Conservation (phyloP, 2,113 vertebrate genomes). For the Mirounga angustirostris region DNA sequence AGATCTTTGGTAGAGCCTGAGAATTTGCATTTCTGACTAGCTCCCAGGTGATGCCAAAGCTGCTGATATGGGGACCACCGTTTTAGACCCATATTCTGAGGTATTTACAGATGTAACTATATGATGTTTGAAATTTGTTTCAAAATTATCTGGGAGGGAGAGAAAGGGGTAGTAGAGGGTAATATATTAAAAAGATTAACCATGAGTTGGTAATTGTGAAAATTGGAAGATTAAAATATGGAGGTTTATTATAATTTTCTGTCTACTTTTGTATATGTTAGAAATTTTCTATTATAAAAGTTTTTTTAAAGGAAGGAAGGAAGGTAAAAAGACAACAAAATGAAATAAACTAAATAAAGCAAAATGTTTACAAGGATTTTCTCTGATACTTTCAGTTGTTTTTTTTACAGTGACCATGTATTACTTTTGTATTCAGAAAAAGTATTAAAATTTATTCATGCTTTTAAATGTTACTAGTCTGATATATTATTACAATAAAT, state of each 20-base stretch:
- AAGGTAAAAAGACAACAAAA: background rate
- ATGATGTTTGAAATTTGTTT: background rate
- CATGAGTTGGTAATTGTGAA: background rate
- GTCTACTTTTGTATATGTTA: background rate
- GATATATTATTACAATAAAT: background rate
- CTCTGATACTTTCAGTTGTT: background rate
- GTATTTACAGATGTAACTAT: background rate
- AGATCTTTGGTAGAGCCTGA: background rate
- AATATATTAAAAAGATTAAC: background rate
- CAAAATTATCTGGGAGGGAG: slow-evolving; percentile 7
- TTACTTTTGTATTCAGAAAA: background rate
- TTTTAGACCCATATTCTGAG: background rate
- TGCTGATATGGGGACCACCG: background rate
- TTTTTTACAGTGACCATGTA: background rate
- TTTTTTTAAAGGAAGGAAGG: background rate
- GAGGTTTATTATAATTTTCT: background rate
- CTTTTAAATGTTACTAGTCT: background rate
- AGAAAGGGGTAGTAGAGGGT: background rate
- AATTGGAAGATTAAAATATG: background rate
- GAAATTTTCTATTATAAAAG: background rate
- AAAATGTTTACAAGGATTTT: background rate
- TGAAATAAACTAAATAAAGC: background rate
- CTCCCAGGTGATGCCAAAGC: background rate
- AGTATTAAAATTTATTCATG: background rate
- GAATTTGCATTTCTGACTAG: background rate